Base-by-base conservation (phyloP, 2,797 vertebrate species). In the Anabas testudineus region DNA sequence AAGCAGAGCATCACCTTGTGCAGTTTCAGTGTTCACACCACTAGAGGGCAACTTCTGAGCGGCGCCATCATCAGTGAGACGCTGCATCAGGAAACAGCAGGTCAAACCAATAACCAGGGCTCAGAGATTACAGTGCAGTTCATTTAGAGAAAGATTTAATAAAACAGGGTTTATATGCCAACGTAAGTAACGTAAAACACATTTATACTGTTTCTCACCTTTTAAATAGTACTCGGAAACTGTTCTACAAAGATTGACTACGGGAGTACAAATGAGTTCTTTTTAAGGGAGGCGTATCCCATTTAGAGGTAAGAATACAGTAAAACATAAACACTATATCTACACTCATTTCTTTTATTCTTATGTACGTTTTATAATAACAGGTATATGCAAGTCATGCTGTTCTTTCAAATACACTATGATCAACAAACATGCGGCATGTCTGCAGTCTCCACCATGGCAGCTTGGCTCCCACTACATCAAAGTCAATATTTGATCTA, bases 31-130 rank as follows among this genome's bases (percentile, higher is more conserved):
- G 63, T 88, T 92, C 81, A 87, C 71, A 84, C 93, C 93, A 93
- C 91, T 86, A 92, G 94, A 87, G 92, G 93, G 94, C 87, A 88
- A 89, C 91, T 91, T 94, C 85, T 93, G 91, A 90, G 88, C 42
- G 66, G 86, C 58, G 45, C 90, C 86, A 2, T 92, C 87, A 3
- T 92, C 92, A 71, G 87, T 81, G 24, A 88, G 89, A 90, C 68
- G 79, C 94, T 95, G 90, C 75, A 88, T 87, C 76, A 74, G 77
- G 78, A 91, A 90, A 92, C 75, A 90, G 71, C 65, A 83, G 75
- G 82, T 89, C 76, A 90, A 78, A 83, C 65, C 64, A 75, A 75
- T 63, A 83, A 37, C 32, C 78, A 79, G 46, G 24, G 55, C 71
- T 61, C 60, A 80, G 9, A 71, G 39, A 59, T 70, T 46, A 80